phyloP scores from a whole-genome alignment of 2,888 invertebrate species.

The Epirrhoe alternata region DNA sequence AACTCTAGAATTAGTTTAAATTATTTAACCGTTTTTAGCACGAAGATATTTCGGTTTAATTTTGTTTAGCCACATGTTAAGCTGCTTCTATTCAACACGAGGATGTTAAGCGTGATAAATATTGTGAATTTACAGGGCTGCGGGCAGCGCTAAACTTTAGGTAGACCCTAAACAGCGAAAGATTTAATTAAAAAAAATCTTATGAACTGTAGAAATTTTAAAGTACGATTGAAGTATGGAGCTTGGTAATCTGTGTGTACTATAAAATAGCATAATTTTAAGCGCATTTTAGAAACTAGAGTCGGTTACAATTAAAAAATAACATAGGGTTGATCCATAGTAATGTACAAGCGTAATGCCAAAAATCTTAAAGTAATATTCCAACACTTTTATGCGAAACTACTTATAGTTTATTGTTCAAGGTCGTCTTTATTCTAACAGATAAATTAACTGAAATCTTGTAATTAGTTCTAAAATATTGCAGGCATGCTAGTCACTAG shows the following conservation, averaged over 20 bases:
- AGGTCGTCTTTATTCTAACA: slow-evolving; percentile 3
- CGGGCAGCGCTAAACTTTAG: slow-evolving; percentile 29
- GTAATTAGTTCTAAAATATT: slow-evolving; percentile 27
- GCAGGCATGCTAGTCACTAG: slow-evolving; percentile 61
- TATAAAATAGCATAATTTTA: slow-evolving; percentile 35
- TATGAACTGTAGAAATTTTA: slow-evolving; percentile 25
- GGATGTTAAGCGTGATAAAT: slow-evolving; percentile 1
- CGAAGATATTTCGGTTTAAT: not conserved
- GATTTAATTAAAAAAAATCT: slow-evolving; percentile 19
- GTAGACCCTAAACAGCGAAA: slow-evolving; percentile 27
- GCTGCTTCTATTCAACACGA: not conserved
- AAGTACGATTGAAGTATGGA: slow-evolving; percentile 18
- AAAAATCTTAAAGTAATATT: slow-evolving; percentile 10
- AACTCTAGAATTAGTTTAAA: not conserved
- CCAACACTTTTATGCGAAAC: slow-evolving; percentile 17
- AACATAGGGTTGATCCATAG: too few species aligned
- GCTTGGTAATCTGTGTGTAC: slow-evolving; percentile 43
- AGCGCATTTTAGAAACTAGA: slow-evolving; percentile 36
- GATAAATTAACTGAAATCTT: slow-evolving; percentile 8
- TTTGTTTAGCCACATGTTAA: not conserved
- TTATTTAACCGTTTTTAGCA: not conserved
- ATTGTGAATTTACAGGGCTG: slow-evolving; percentile 20
- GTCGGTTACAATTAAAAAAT: too few species aligned
- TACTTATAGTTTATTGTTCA: slow-evolving; percentile 3
- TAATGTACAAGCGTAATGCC: slow-evolving; percentile 33